Base-by-base conservation (phyloP, 2,113 vertebrate species). In the Camelus dromedarius region DNA sequence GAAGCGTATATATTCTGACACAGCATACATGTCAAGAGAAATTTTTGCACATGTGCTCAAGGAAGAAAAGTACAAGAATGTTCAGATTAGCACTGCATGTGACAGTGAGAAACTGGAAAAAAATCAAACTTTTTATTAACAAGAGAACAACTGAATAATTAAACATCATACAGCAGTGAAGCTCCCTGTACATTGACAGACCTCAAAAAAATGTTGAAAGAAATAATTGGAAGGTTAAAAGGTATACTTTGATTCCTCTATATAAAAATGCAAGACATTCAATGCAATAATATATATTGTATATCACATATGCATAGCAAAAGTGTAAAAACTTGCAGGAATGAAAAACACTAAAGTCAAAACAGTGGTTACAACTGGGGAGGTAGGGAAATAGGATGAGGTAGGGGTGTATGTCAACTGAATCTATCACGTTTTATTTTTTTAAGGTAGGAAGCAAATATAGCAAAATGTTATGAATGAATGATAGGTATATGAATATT, bases 251-350 rank as follows among this genome's bases (percentile, higher is more conserved):
- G 30, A 86, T 56, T 56, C 4, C 42, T 46, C 93, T 83, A 79
- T 35, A 16, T 76, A 52, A 85, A 89, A 70, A 56, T 42, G 20
- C 10, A 75, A 90, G 79, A 73, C 7, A 66, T n/a, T 1, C 52
- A 72, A n/a, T 70, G 38, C 46, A 75, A 69, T 28, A 64, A 32
- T 4, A 28, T 66, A 19, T 69, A 28, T 38, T 19, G 42, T 35
- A 30, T 93, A 52, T 85, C 67, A 64, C 13, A 14, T 11, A 2
- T 42, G 60, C 42, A 11, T 52, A 91, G 56, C 26, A 28, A 83
- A 88, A 83, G 7, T 52, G 46, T 80, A 76, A 87, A 96, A 94
- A 66, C 16, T 80, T 48, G 22, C 48, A 42, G n/a, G 81, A 81
- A 14, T 66, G 28, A 38, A 93, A 84, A 93, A 72, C 16, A 76